Base-by-base conservation (phyloP, 2,113 vertebrate genomes). In the Fulica atra region DNA sequence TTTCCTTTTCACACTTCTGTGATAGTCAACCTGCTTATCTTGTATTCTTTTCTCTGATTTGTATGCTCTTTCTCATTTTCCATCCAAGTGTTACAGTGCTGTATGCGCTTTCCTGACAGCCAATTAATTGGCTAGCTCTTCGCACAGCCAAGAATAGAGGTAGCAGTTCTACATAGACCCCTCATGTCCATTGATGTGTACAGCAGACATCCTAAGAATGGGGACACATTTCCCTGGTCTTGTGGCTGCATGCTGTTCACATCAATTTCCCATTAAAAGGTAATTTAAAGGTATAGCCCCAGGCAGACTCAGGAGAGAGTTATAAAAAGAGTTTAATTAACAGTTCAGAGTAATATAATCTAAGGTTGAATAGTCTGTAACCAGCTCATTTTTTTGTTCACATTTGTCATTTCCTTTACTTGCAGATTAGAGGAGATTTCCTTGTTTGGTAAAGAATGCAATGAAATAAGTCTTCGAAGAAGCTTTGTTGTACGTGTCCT, bases 301-400 rank as follows among this genome's bases (percentile, higher is more conserved):
- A 94, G 87, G 92, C 94, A 80, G 88, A 92, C 81, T 81, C 89
- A 70, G 91, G 93, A 68, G 89, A 96, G 81, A 95, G 87, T 89
- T 96, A 97, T 91, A 96, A 97, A 96, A 97, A 96, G 92, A 96
- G 94, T 96, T 93, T 97, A 96, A 95, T 96, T 97, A 97, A 95
- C 94, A 96, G 93, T 96, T 97, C 93, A 94, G 91, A 80, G 92
- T 93, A 96, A 95, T 92, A 92, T 96, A 95, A 93, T 92, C 77
- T 92, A 86, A 91, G 93, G 88, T 91, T 81, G 89, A 95, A 78
- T 90, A 94, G 94, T 95, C 92, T 91, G 46, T 86, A 96, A 92
- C 92, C 78, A 93, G 86, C 69, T 82, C 65, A 10, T 76, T 90
- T 88, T 96, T 96, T 89, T 94, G 69, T 95, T 94, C 81, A 42